Percentiles rank a stretch among this genome's conserved stretches.
phyloP scores from a whole-genome alignment of 1,140 invertebrate genomes.

The Aphidius ervi region DNA sequence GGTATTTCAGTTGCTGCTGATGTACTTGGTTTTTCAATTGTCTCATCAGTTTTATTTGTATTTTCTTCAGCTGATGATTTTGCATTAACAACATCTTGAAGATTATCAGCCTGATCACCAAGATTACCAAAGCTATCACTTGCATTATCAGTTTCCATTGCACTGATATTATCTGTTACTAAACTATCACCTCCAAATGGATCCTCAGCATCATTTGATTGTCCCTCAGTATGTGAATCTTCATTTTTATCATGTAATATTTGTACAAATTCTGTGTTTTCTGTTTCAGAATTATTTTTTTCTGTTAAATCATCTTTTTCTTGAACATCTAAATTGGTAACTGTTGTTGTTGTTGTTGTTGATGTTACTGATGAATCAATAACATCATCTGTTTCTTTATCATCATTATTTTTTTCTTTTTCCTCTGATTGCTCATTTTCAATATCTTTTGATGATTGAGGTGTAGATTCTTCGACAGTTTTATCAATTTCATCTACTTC shows the following conservation, averaged over 20 bases:
- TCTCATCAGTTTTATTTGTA: slow-evolving; percentile 3
- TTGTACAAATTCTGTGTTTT: slow-evolving; percentile 49
- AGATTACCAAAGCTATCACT: slow-evolving; percentile 34
- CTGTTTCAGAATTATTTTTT: slow-evolving; percentile 25
- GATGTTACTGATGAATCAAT: not conserved
- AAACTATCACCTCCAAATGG: slow-evolving; percentile 47
- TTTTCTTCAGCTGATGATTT: slow-evolving; percentile 19
- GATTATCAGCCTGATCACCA: slow-evolving; percentile 37
- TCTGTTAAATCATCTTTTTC: slow-evolving; percentile 19
- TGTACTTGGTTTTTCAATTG: not conserved
- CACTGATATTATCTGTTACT: slow-evolving; percentile 33
- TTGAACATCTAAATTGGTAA: slow-evolving; percentile 19
- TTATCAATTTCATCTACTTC: too few species aligned
- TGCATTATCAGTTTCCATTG: slow-evolving; percentile 36
- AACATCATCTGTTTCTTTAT: too few species aligned
- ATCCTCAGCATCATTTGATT: slow-evolving; percentile 47
- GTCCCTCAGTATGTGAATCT: slow-evolving; percentile 42
- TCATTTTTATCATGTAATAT: slow-evolving; percentile 48
- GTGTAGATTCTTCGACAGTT: too few species aligned
- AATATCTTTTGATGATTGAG: too few species aligned
- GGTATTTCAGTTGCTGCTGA: slow-evolving; percentile 5
- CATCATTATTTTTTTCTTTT: too few species aligned
- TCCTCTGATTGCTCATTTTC: too few species aligned
- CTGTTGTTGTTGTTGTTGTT: not conserved
- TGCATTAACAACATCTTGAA: slow-evolving; percentile 37